Conservation (phyloP, 2,888 invertebrate genomes). For the Coenonympha arcania region DNA sequence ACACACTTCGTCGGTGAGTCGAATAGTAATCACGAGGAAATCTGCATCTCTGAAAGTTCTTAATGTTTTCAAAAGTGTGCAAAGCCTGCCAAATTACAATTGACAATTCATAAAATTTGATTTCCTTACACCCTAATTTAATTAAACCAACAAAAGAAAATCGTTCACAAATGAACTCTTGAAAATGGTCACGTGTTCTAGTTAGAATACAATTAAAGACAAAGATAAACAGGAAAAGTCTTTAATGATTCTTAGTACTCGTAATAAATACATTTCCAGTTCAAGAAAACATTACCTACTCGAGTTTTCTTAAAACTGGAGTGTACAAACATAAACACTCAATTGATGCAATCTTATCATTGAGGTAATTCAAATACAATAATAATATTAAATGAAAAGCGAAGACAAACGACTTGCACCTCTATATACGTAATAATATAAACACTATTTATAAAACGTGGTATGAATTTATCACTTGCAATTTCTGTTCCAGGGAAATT, state of each 20-base stretch:
- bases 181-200: neutral
- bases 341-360: conserved; percentile 29
- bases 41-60: too few relatives aligned
- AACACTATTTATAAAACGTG: conserved; percentile 33
- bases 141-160: too few relatives aligned
- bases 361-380: conserved; percentile 25
- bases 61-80: too few relatives aligned
- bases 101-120: too few relatives aligned
- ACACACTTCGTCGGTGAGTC: too few relatives aligned
- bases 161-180: too few relatives aligned
- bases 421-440: conserved; percentile 28
- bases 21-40: too few relatives aligned
- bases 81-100: too few relatives aligned
- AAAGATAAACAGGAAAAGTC: conserved; percentile 9
- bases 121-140: too few relatives aligned
- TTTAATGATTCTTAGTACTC: neutral
- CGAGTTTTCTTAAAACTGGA: conserved; percentile 15
- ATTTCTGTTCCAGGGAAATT: conserved; percentile 49
- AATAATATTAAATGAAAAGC: conserved; percentile 22
- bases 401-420: conserved; percentile 28
- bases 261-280: neutral
- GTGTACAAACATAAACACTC: conserved; percentile 26
- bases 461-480: conserved; percentile 44
- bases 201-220: neutral
- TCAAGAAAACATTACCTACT: conserved; percentile 8